Evolutionary conservation across 2,888 invertebrate genomes (phyloP), one percentile per base, ranked within the genome.

Genomic region (Phymatocera aterrima): DNA sequence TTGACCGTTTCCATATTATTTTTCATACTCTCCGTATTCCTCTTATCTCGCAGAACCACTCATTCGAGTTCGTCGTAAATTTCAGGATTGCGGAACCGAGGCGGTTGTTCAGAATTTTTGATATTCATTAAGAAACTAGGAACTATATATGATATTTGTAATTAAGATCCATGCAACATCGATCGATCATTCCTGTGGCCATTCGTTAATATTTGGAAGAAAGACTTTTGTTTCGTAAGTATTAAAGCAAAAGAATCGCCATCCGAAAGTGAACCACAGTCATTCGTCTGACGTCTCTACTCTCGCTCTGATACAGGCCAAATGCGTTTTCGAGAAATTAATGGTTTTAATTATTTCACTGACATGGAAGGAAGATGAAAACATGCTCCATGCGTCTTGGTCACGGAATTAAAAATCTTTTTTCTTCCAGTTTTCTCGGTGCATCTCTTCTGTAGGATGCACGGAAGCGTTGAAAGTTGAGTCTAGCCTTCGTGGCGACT

Each of bases 401-500:
- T 37, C 18, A 37, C n/a, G n/a, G 37, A 64, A 37, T 64, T 37
- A 37, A 64, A 64, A 37, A 37, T 34, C 21, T 64, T 64, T 64
- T 12, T 21, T 64, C 34, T 18, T 18, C 64, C 10, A 15, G 10
- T 34, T 64, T 18, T 8, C 12, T 24, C 28, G 18, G 15, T 43
- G 21, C 24, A 68, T 68, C 43, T 68, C 24, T 40, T 24, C 15
- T 43, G n/a, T 15, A 46, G 43, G 24, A 43, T 43, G 40, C 24
- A 68, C 10, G 43, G 68, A 68, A 43, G 43, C 46, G 21, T 43
- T 68, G 46, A 43, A 68, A 68, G 68, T 68, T 43, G 78, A 79
- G 83, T 81, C 83, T 83, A 85, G 84, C 78, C 85, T 81, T 79
- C 51, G 77, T 80, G 84, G 83, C 85, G 85, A 82, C 85, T 82